Evolutionary conservation across 2,888 invertebrate species (phyloP).

Genomic region (Troides aeacus): DNA sequence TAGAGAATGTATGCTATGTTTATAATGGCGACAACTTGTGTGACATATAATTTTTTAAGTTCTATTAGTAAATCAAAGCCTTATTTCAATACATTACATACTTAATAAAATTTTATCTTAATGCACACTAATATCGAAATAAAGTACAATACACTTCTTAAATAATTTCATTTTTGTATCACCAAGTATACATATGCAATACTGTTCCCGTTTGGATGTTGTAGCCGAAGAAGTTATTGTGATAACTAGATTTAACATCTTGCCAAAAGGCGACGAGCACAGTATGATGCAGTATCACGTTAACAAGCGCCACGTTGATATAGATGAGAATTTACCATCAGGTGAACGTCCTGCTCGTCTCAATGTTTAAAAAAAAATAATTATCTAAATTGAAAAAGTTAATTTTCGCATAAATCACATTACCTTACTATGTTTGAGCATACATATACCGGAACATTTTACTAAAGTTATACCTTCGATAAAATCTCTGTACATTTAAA

Average conservation of each 20-base stretch:
- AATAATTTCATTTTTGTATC: conserved; percentile 71
- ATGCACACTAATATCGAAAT: conserved; percentile 74
- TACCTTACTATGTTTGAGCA: conserved; percentile 53
- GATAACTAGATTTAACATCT: no score
- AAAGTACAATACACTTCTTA: conserved; percentile 76
- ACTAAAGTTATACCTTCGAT: conserved; percentile 39
- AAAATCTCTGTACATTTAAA: conserved; percentile 52
- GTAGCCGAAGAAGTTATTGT: no score
- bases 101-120: conserved; percentile 49
- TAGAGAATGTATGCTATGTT: not conserved
- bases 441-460: conserved; percentile 42
- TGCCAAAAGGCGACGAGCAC: no score
- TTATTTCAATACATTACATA: conserved; percentile 43
- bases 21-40: not conserved
- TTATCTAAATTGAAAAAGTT: conserved; percentile 42
- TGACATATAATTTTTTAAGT: conserved; percentile 13
- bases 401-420: conserved; percentile 36
- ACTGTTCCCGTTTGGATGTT: no score
- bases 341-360: no score
- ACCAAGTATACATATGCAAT: conserved; percentile 40
- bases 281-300: no score
- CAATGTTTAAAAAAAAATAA: no score
- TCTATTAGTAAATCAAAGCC: conserved; percentile 23
- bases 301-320: no score
- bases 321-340: no score